phyloP scores from a whole-genome alignment of 92 coral and sea anemone species.

The Porites evermanni region DNA sequence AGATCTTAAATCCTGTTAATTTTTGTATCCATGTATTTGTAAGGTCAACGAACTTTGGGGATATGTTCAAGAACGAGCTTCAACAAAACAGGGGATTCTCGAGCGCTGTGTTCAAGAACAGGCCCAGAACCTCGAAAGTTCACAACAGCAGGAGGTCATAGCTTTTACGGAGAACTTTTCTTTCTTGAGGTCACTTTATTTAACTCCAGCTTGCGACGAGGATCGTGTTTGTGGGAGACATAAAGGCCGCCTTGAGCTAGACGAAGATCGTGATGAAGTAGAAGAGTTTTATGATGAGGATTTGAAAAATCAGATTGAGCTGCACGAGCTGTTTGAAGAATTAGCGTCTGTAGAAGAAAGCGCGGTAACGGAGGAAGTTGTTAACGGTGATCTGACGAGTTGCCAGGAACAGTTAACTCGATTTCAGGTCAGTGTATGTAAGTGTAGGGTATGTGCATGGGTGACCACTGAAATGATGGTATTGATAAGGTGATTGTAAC shows the following conservation, averaged over 20 bases:
- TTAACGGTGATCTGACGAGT: constrained; percentile 73
- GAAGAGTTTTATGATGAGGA: constrained; percentile 82
- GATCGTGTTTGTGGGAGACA: constrained; percentile 14
- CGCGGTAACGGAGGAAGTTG: constrained; percentile 72
- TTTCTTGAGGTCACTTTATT: constrained; percentile 80
- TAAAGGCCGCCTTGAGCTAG: neutral
- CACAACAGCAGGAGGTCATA: constrained; percentile 61
- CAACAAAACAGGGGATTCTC: constrained; percentile 79
- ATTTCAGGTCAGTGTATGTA: constrained; percentile 72
- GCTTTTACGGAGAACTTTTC: constrained; percentile 89
- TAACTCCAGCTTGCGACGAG: constrained; percentile 52
- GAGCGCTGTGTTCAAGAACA: constrained; percentile 79
- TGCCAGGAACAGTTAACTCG: constrained; percentile 75
- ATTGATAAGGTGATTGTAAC: too few species aligned
- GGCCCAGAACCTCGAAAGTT: constrained; percentile 46
- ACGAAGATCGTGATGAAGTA: constrained; percentile 47
- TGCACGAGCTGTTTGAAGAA: constrained; percentile 93
- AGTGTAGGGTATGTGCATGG: neutral
- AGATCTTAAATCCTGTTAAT: too few species aligned
- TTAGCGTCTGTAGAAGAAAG: constrained; percentile 87
- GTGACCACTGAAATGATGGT: too few species aligned
- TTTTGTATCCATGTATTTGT: neutral
- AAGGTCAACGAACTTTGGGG: constrained; percentile 89
- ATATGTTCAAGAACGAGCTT: constrained; percentile 84
- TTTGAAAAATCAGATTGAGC: constrained; percentile 80